Evolutionary conservation across 2,113 vertebrate genomes (phyloP).

Genomic region (Brienomyrus brachyistius): DNA sequence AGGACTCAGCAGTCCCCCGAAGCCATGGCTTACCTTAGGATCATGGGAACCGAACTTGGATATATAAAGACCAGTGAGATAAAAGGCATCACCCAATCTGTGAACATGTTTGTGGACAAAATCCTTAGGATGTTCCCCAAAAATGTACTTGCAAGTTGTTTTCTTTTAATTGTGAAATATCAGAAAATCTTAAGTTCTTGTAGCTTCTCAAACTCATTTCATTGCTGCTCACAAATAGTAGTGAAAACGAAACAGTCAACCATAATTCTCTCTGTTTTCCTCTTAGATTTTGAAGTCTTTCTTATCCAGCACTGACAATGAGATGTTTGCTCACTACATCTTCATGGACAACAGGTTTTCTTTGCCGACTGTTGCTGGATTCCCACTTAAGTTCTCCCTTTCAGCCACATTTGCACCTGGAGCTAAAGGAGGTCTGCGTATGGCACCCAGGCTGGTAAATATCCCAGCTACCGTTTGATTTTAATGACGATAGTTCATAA

Average conservation of each 20-base stretch:
- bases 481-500: not conserved
- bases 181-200: not conserved
- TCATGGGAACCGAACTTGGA: conserved; percentile 80
- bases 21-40: conserved; percentile 75
- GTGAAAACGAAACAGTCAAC: not conserved
- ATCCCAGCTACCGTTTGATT: not conserved
- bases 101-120: conserved; percentile 31
- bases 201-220: not conserved
- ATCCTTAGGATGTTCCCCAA: conserved; percentile 35
- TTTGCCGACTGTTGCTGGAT: conserved; percentile 74
- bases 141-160: conserved; percentile 32
- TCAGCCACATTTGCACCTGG: conserved; percentile 73
- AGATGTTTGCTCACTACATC: conserved; percentile 82
- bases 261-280: not conserved
- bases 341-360: conserved; percentile 88
- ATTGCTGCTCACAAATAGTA: not conserved
- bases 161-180: not conserved
- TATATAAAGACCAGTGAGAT: conserved; percentile 74
- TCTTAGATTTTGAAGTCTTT: conserved; percentile 47
- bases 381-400: conserved; percentile 75
- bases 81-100: conserved; percentile 43
- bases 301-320: conserved; percentile 54
- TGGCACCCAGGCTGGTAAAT: conserved; percentile 62
- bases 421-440: conserved; percentile 58
- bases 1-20: conserved; percentile 66